phyloP scores from a whole-genome alignment of 2,888 invertebrate species.

The Syritta pipiens region DNA sequence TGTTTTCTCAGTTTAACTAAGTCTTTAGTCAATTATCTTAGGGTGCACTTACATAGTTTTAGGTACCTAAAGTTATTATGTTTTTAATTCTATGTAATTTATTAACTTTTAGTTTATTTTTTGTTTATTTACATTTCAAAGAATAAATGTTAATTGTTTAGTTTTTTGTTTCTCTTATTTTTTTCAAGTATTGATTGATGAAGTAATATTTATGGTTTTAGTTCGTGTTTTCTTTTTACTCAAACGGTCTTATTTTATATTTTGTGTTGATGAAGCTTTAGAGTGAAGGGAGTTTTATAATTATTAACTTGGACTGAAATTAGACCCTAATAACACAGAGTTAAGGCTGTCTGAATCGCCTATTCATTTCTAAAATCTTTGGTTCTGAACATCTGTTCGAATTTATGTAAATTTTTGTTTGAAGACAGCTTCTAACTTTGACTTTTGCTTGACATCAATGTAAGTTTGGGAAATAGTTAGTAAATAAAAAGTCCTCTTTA shows the following conservation, averaged over 20 bases:
- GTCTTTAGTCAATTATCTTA: conserved; percentile 56
- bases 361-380: no score
- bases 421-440: no score
- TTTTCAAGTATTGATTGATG: conserved; percentile 62
- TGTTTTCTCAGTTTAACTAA: conserved; percentile 50
- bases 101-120: conserved; percentile 30
- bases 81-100: conserved; percentile 20
- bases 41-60: conserved; percentile 59
- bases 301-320: no score
- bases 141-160: conserved; percentile 30
- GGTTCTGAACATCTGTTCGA: no score
- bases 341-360: no score
- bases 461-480: no score
- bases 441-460: no score
- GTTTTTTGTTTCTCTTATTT: conserved; percentile 18
- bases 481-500: no score
- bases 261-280: background rate
- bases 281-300: no score
- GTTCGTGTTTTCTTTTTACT: conserved; percentile 71
- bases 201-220: conserved; percentile 63
- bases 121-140: conserved; percentile 50
- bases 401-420: no score
- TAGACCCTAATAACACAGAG: no score
- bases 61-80: conserved; percentile 53
- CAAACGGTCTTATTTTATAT: conserved; percentile 68